Percentiles rank a stretch among this genome's conserved stretches.
These are phyloP conservation scores for Ametastegia equiseti DNA, from an alignment of 2,888 invertebrate species.

Conservation along the genomic window DNA sequence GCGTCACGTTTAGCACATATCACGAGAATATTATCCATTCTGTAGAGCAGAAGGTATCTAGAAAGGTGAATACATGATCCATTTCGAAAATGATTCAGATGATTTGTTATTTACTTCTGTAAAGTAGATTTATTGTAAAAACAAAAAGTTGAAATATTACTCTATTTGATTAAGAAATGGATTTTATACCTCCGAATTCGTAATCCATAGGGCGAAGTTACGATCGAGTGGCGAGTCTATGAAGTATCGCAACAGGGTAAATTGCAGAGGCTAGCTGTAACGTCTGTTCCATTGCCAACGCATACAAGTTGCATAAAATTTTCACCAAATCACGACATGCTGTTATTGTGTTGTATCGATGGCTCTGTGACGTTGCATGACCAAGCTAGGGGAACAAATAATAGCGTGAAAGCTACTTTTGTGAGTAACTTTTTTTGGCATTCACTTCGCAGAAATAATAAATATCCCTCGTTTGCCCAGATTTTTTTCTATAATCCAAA, in stretches of 20 bases:
- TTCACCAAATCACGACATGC: slow-evolving; percentile 85
- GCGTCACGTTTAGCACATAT: slow-evolving; percentile 86
- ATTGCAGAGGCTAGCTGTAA: slow-evolving; percentile 82
- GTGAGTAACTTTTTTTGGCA: slow-evolving; percentile 77
- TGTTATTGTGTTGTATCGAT: slow-evolving; percentile 91
- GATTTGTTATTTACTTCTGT: background rate
- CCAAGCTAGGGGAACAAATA: slow-evolving; percentile 85
- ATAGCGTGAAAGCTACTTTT: slow-evolving; percentile 87
- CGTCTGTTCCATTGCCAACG: slow-evolving; percentile 84
- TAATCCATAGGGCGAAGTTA: slow-evolving; percentile 80
- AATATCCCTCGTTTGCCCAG: slow-evolving; percentile 8
- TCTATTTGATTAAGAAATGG: background rate
- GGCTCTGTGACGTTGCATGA: slow-evolving; percentile 90
- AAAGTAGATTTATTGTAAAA: background rate
- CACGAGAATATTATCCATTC: slow-evolving; percentile 85
- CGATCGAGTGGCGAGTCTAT: slow-evolving; percentile 83
- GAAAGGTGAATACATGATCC: slow-evolving; percentile 77
- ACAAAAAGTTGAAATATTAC: background rate
- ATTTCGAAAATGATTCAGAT: slow-evolving; percentile 36
- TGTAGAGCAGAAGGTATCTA: slow-evolving; percentile 89
- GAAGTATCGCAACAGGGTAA: slow-evolving; percentile 79
- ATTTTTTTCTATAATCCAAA: background rate
- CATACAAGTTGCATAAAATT: slow-evolving; percentile 82
- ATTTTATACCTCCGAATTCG: background rate
- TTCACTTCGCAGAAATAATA: background rate